These are phyloP conservation scores for Antigone vipio DNA, from an alignment of 2,113 vertebrate genomes.

Conservation along the genomic window DNA sequence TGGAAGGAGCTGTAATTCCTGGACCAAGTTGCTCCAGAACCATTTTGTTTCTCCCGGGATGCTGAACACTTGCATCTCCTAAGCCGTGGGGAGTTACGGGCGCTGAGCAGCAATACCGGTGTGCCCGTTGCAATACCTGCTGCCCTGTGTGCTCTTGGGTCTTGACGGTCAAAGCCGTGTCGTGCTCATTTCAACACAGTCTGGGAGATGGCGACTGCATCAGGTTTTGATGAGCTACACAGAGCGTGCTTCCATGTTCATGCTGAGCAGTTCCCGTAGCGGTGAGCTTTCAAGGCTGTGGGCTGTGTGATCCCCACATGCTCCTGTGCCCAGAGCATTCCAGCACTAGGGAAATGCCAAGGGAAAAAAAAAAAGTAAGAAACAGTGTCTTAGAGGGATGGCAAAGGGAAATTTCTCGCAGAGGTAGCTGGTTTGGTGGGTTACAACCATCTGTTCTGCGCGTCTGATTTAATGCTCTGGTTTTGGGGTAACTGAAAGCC, in stretches of 20 bases:
- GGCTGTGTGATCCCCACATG: neutral
- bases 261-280: neutral
- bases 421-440: neutral
- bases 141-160: neutral
- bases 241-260: neutral
- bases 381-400: neutral
- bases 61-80: neutral
- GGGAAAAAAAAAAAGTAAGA: neutral
- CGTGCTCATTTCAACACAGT: neutral
- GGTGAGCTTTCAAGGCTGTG: neutral
- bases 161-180: neutral
- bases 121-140: neutral
- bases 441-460: neutral
- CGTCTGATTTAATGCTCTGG: neutral
- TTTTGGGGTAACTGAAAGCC: neutral
- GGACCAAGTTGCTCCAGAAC: neutral
- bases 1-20: accelerated
- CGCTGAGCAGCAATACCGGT: neutral
- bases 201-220: neutral
- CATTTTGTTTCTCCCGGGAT: neutral
- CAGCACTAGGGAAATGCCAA: neutral
- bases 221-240: neutral
- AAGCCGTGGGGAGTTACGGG: too few relatives aligned
- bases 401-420: neutral
- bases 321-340: too few relatives aligned